phyloP scores from a whole-genome alignment of 2,888 invertebrate species.

The Trichogramma dendrolimi region DNA sequence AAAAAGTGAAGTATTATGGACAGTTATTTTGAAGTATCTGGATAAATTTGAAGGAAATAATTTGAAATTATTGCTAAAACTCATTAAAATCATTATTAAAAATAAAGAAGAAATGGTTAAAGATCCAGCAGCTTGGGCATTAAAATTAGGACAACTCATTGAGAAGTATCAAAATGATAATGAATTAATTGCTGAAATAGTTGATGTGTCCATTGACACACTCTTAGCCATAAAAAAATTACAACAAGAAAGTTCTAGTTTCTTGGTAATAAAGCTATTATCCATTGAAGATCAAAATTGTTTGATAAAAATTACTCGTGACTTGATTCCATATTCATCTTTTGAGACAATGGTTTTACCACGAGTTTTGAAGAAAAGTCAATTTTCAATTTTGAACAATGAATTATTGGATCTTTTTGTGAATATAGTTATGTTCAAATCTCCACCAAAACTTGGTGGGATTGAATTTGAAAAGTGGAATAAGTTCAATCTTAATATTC shows the following conservation, averaged over 20 bases:
- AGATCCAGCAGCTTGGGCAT: constrained; percentile 60
- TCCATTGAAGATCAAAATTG: constrained; percentile 58
- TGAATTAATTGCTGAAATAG: constrained; percentile 33
- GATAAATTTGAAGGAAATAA: constrained; percentile 45
- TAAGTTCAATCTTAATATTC: constrained; percentile 59
- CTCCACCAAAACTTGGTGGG: constrained; percentile 62
- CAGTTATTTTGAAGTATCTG: constrained; percentile 50
- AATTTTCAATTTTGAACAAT: constrained; percentile 56
- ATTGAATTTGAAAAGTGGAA: constrained; percentile 62
- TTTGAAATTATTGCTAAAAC: constrained; percentile 52
- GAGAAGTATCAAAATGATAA: constrained; percentile 33
- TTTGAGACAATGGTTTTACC: constrained; percentile 73
- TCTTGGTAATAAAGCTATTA: constrained; percentile 64
- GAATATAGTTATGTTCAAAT: constrained; percentile 65
- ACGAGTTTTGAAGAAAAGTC: constrained; percentile 60
- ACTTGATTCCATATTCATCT: constrained; percentile 63
- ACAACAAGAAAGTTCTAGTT: constrained; percentile 69
- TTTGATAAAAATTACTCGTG: constrained; percentile 63
- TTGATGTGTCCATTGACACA: constrained; percentile 38
- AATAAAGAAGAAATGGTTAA: constrained; percentile 61
- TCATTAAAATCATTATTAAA: constrained; percentile 58
- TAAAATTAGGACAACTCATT: constrained; percentile 50
- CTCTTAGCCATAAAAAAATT: constrained; percentile 59
- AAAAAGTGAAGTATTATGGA: constrained; percentile 68
- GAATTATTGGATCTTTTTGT: constrained; percentile 61